Conservation (phyloP, 2,888 invertebrate species). For the Germaria angustata region DNA sequence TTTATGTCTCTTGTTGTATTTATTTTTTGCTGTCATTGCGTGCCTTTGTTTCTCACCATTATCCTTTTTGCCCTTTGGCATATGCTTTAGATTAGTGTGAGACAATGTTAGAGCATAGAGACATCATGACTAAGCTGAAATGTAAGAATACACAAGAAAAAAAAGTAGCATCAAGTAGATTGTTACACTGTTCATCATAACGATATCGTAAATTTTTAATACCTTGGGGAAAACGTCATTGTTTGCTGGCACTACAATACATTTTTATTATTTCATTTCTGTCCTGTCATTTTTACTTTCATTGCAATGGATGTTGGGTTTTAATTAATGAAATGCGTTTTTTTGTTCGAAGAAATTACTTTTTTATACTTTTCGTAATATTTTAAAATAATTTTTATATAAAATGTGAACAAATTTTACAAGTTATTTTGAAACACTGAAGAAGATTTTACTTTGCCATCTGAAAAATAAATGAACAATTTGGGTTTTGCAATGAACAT, state of each 20-base stretch:
- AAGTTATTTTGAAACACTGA: background rate
- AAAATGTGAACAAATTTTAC: background rate
- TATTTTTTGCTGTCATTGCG: constrained; percentile 28
- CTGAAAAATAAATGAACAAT: no score
- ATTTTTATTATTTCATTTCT: constrained; percentile 6
- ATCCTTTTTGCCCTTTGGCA: constrained; percentile 62
- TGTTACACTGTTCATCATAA: constrained; percentile 55
- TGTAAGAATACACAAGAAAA: background rate
- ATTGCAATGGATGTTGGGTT: background rate
- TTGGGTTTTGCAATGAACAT: no score
- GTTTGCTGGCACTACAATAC: constrained; percentile 41
- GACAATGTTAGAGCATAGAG: constrained; percentile 10
- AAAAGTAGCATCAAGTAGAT: constrained; percentile 28
- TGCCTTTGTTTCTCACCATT: constrained; percentile 48
- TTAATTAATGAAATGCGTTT: constrained; percentile 56
- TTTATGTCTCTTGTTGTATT: background rate
- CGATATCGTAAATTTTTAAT: constrained; percentile 64
- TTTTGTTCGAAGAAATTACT: background rate
- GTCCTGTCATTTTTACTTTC: background rate
- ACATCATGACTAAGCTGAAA: constrained; percentile 27
- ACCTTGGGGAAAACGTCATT: constrained; percentile 62
- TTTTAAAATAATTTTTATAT: background rate
- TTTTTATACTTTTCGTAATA: background rate
- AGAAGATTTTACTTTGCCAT: no score
- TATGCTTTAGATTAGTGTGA: constrained; percentile 58